Base-by-base conservation (phyloP, 2,888 invertebrate species). In the Drosophila aldrichi region DNA sequence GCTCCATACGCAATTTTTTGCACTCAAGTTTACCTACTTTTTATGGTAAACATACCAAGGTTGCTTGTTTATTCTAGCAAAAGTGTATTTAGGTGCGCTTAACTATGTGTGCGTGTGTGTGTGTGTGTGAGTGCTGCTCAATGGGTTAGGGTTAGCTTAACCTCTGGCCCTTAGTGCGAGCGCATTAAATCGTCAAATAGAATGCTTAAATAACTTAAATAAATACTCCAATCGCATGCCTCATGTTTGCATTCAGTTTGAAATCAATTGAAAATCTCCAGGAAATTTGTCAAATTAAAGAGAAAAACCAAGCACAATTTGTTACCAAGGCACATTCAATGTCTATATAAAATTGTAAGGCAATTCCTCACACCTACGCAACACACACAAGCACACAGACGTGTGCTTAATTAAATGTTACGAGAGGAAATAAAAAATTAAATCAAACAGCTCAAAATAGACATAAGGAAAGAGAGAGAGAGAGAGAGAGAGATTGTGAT, bases 21-120 rank as follows among this genome's bases (percentile, higher is more conserved):
- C 87, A 89, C 90, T 87, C 89, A 88, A 87, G 87, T 87, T 87
- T 87, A 90, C 87, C 87, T 87, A 90, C 90, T 90, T 87, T 84
- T 87, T 87, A 89, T 88, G 81, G 90, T 90, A 89, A 88, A 90
- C 90, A 89, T 66, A 32, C 89, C 90, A 87, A 87, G 87, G 87
- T 90, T 87, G 84, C 82, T 90, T 87, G 89, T 87, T 87, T 90
- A 90, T 90, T 88, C 89, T 88, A 90, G 90, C 75, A 90, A 90
- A 87, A 86, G 89, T 87, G 89, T 90, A 89, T 87, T 90, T 90
- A 86, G 86, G 87, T 89, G 79, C 64, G 84, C 87, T 86, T 85
- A 89, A 83, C 89, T 86, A 88, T 77, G 74, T 70, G 67, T 73
- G 46, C 60, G 58, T 29, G 40, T 32, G 25, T 25, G 34, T 58